Evolutionary conservation across 1,140 invertebrate genomes (phyloP), one percentile per base, ranked within the genome.

Genomic region (Lysiphlebus fabarum): DNA sequence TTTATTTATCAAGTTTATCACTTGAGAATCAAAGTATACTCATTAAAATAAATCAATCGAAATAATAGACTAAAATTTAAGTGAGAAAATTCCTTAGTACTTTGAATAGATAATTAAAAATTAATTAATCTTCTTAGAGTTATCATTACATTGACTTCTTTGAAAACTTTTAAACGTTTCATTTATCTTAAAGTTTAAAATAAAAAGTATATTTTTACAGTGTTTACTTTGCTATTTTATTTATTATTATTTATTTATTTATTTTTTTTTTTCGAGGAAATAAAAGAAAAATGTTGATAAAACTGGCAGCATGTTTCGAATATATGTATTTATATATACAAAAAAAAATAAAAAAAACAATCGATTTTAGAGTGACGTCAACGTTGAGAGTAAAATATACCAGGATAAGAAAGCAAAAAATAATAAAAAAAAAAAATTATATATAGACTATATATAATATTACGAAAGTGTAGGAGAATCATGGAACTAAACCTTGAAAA

Each of bases 401-500:
- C 26, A 44, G 43, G 43, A 44, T 12, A 10, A 44, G 43, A 37
- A 17, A 36, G 14, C 5, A 37, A 34, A 44, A n/a, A n/a, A n/a
- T n/a, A n/a, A n/a, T n/a, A n/a, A n/a, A n/a, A n/a, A 44, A 33
- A 37, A 41, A 56, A 17, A 40, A n/a, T 34, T 40, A 55, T 36
- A 55, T 10, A 9, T 2, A 11, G 41, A n/a, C n/a, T n/a, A n/a
- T 26, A 5, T 8, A 44, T 65, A 65, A 68, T 66, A 65, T 61
- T 58, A 51, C 53, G 41, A 53, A 67, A 65, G 60, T 64, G 58
- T 63, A 65, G 62, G 56, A 65, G 36, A 49, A 26, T 47, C 44
- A 42, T 7, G 33, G 42, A 47, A 58, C 60, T 59, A 67, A 71
- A 62, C 61, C 66, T 65, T 66, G 71, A 75, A 76, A 76, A 76